These are phyloP conservation scores for Alaudala cheleensis DNA, from an alignment of 2,113 vertebrate species.

Conservation along the genomic window DNA sequence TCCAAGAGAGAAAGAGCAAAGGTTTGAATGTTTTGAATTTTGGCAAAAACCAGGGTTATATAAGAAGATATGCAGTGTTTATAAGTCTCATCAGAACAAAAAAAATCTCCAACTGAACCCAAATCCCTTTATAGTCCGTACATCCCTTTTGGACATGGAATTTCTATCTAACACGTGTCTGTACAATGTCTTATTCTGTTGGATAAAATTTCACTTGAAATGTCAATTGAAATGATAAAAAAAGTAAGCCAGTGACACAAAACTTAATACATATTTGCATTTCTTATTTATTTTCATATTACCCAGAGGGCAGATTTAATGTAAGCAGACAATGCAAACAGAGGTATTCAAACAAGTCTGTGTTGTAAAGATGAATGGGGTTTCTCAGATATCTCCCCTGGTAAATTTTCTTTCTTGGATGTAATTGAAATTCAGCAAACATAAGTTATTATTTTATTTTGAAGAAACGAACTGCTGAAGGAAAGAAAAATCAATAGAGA, in stretches of 20 bases:
- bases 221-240: not conserved
- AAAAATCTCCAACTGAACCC: not conserved
- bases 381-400: not conserved
- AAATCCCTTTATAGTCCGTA: not conserved
- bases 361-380: not conserved
- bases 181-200: not conserved
- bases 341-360: not conserved
- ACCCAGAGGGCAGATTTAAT: not conserved
- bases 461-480: not conserved
- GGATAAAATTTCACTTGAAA: not conserved
- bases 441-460: not conserved
- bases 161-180: not conserved
- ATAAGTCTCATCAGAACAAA: not conserved
- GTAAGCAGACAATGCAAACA: not conserved
- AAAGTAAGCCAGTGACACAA: not conserved
- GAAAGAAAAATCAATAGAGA: not conserved
- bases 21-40: not conserved
- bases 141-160: not conserved
- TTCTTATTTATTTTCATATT: not conserved
- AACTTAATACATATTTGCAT: not conserved
- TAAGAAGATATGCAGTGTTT: not conserved
- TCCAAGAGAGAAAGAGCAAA: not conserved
- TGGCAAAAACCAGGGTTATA: not conserved
- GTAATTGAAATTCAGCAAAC: not conserved
- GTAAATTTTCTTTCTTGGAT: not conserved